These are phyloP conservation scores for Cosmia pyralina DNA, from an alignment of 2,888 invertebrate genomes.

Conservation along the genomic window DNA sequence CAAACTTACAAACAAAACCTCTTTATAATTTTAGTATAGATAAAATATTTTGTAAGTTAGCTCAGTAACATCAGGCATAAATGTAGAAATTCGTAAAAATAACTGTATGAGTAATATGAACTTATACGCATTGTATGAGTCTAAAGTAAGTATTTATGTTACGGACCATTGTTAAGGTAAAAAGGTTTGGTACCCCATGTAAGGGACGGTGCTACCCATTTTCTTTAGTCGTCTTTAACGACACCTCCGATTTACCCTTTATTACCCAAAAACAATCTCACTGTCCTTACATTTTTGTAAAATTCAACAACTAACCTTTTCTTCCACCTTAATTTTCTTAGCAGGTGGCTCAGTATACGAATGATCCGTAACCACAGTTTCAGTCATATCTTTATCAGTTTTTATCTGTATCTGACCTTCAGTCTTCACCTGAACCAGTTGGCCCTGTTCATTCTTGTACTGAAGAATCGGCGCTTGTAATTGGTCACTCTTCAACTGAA, in stretches of 20 bases:
- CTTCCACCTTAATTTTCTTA: conserved; percentile 83
- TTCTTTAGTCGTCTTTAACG: background rate
- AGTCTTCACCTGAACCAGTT: conserved; percentile 76
- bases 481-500: conserved; percentile 84
- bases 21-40: no score
- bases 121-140: no score
- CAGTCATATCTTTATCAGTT: conserved; percentile 77
- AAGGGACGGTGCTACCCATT: background rate
- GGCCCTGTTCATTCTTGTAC: conserved; percentile 82
- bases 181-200: no score
- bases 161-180: no score
- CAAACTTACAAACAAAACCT: no score
- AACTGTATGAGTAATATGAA: no score
- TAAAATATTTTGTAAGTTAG: no score
- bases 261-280: background rate
- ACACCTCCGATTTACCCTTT: background rate
- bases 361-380: conserved; percentile 79
- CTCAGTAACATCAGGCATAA: no score
- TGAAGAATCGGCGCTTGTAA: conserved; percentile 78
- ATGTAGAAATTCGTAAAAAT: no score
- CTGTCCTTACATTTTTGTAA: background rate
- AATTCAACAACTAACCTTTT: conserved; percentile 73
- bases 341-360: conserved; percentile 84
- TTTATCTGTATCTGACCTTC: conserved; percentile 69
- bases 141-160: no score